Evolutionary conservation across 2,113 vertebrate genomes (phyloP).

Genomic region (Dromaius novaehollandiae): DNA sequence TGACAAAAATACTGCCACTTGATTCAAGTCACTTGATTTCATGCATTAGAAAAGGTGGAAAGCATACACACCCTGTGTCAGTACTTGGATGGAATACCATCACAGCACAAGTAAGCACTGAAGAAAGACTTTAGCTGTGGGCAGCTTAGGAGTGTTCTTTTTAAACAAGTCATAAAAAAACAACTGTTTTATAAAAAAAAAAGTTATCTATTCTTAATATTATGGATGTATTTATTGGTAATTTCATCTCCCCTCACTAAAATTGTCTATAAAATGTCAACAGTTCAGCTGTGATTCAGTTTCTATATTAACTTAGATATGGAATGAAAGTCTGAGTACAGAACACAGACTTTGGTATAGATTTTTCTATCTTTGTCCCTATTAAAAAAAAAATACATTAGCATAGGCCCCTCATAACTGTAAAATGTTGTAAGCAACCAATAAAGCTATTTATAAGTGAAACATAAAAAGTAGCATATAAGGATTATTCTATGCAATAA

Average conservation of each 20-base stretch:
- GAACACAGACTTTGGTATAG: background rate
- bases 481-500: background rate
- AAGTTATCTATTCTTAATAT: background rate
- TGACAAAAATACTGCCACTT: background rate
- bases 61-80: background rate
- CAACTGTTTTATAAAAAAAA: background rate
- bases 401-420: background rate
- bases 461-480: background rate
- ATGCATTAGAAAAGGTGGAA: background rate
- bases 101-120: background rate
- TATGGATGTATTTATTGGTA: background rate
- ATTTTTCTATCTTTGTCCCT: background rate
- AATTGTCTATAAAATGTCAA: background rate
- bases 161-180: background rate
- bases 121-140: background rate
- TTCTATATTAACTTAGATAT: background rate
- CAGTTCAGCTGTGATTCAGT: background rate
- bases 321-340: background rate
- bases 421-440: background rate
- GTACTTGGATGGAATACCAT: background rate
- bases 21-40: background rate
- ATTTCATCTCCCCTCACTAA: background rate
- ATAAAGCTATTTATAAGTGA: background rate
- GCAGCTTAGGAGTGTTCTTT: background rate
- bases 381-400: background rate